A percentile compares a stretch with the other conserved stretches of the same genome.
phyloP scores from a whole-genome alignment of 2,797 vertebrate genomes.

The Lepilemur septentrionalis region DNA sequence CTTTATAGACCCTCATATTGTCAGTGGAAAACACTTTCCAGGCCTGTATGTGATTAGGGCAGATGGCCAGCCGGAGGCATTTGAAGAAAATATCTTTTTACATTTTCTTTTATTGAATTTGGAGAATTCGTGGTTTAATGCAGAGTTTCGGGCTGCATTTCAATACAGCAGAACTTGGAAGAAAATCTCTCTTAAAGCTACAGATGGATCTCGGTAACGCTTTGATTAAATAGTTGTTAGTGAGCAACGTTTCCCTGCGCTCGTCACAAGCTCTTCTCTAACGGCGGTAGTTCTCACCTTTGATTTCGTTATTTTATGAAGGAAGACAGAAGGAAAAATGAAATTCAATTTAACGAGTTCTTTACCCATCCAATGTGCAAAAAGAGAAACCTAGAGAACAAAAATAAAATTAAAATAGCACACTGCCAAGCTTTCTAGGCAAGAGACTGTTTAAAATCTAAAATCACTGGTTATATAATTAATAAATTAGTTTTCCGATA shows the following conservation, averaged over 20 bases:
- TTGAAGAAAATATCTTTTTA: conserved; percentile 74
- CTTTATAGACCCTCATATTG: conserved; percentile 64
- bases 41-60: conserved; percentile 67
- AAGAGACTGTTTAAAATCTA: not conserved
- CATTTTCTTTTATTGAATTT: conserved; percentile 73
- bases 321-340: conserved; percentile 19
- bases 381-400: not conserved
- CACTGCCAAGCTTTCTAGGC: not conserved
- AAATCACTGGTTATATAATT: not conserved
- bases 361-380: not conserved
- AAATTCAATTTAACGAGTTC: not conserved
- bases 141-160: conserved; percentile 49
- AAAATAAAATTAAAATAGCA: not conserved
- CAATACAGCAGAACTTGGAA: conserved; percentile 23
- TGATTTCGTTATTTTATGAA: conserved; percentile 47
- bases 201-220: conserved; percentile 4
- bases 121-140: conserved; percentile 56
- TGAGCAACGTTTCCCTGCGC: not conserved
- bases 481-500: conserved; percentile 33
- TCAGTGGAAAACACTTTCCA: conserved; percentile 72
- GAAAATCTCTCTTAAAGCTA: conserved; percentile 32
- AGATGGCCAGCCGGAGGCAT: conserved; percentile 72
- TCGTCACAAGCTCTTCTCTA: not conserved
- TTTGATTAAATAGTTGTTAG: conserved; percentile 62
- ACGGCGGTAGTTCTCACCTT: not conserved